Conservation (phyloP, 2,113 vertebrate genomes). For the Serilophus lunatus region DNA sequence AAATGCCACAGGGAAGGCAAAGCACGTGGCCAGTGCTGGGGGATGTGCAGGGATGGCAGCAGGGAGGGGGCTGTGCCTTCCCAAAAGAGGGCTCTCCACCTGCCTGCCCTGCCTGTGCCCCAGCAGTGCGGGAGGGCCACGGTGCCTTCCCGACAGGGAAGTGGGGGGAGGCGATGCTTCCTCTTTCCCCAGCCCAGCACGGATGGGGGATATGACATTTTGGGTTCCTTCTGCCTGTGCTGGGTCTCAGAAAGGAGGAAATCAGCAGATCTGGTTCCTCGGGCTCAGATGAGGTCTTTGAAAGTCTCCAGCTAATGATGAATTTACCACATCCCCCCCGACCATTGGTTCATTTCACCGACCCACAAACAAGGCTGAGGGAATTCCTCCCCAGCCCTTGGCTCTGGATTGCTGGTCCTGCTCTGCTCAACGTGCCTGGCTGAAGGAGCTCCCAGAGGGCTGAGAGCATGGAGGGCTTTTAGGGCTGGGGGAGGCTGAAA, state of each 20-base stretch:
- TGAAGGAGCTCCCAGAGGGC: background rate
- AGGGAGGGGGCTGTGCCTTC: background rate
- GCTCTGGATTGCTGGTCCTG: accelerated
- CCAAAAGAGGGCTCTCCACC: background rate
- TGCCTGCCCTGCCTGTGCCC: background rate
- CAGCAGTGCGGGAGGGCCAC: background rate
- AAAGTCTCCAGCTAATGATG: conserved; percentile 15
- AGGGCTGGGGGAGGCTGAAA: background rate
- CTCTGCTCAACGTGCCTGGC: accelerated
- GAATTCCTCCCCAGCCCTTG: background rate
- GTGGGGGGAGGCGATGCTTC: background rate
- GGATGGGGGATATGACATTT: background rate
- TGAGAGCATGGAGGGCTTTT: background rate
- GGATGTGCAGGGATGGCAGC: background rate
- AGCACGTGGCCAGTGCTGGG: background rate
- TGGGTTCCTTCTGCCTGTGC: background rate
- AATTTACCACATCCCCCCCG: background rate
- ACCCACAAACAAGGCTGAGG: background rate
- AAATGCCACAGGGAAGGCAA: background rate
- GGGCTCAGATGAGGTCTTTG: background rate
- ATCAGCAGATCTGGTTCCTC: conserved; percentile 34
- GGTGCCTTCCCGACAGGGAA: background rate
- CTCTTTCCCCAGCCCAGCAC: background rate
- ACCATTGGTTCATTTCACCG: background rate
- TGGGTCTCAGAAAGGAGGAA: background rate